phyloP scores from a whole-genome alignment of 2,797 vertebrate genomes.

The Rhinella marina region DNA sequence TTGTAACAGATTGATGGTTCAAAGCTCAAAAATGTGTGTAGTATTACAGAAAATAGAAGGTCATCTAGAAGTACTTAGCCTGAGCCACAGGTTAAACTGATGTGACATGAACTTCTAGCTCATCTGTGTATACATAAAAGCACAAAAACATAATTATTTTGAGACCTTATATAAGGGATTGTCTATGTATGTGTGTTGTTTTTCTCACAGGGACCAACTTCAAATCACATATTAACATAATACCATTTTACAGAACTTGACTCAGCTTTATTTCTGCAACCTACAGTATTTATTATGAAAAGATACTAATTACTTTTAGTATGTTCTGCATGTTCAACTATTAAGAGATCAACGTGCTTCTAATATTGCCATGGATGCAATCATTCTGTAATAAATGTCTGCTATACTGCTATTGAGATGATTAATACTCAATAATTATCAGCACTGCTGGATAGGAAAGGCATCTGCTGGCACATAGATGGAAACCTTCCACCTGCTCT shows the following conservation, averaged over 20 bases:
- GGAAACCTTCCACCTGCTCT: constrained; percentile 53
- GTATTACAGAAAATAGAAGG: constrained; percentile 25
- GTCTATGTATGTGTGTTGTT: background rate
- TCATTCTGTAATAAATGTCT: constrained; percentile 75
- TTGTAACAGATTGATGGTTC: constrained; percentile 57
- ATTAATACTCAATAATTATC: constrained; percentile 75
- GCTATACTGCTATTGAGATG: constrained; percentile 69
- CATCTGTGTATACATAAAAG: background rate
- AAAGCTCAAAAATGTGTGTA: constrained; percentile 7
- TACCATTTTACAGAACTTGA: background rate
- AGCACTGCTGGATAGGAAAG: constrained; percentile 62
- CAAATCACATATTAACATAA: background rate
- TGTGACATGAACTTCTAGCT: background rate
- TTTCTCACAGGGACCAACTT: background rate
- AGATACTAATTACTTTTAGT: constrained; percentile 35
- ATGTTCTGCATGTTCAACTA: constrained; percentile 39
- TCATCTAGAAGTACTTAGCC: background rate
- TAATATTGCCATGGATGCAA: constrained; percentile 71
- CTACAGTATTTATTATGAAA: constrained; percentile 30
- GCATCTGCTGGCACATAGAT: constrained; percentile 38
- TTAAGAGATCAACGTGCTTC: constrained; percentile 32
- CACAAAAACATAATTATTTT: too few relatives aligned
- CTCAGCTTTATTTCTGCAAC: background rate
- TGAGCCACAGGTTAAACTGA: constrained; percentile 16
- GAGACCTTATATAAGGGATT: too few relatives aligned